phyloP scores from a whole-genome alignment of 2,797 vertebrate species.

The Sebastes itinus region DNA sequence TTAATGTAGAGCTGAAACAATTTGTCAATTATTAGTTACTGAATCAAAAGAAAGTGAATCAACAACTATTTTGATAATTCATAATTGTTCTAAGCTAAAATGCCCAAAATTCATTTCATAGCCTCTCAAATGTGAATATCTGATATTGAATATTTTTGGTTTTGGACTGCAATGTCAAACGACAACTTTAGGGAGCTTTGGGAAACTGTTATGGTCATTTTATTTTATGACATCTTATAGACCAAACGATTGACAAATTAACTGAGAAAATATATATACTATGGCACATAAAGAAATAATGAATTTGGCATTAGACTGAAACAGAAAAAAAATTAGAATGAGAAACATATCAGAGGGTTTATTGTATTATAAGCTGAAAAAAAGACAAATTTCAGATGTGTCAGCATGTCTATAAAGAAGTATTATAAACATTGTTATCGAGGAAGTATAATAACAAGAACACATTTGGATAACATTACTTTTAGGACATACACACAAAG shows the following conservation, averaged over 20 bases:
- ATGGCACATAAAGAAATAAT: neutral
- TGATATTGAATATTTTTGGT: neutral
- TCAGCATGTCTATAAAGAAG: slow-evolving; percentile 71
- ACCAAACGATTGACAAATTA: neutral
- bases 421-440: slow-evolving; percentile 70
- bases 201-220: neutral
- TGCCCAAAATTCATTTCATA: neutral
- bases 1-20: neutral
- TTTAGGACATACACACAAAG: slow-evolving; percentile 72
- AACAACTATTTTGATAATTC: neutral
- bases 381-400: slow-evolving; percentile 62
- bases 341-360: slow-evolving; percentile 63
- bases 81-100: neutral
- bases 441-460: slow-evolving; percentile 75
- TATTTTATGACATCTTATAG: neutral
- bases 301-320: neutral
- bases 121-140: neutral
- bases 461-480: slow-evolving; percentile 73
- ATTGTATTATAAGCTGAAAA: slow-evolving; percentile 71
- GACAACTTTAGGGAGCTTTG: neutral
- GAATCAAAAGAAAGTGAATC: neutral
- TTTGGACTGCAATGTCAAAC: neutral
- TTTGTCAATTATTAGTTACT: neutral
- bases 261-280: neutral
- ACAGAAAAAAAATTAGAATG: neutral